Evolutionary conservation across 2,797 vertebrate genomes (phyloP).

Genomic region (Sebastes kiyomatsui): DNA sequence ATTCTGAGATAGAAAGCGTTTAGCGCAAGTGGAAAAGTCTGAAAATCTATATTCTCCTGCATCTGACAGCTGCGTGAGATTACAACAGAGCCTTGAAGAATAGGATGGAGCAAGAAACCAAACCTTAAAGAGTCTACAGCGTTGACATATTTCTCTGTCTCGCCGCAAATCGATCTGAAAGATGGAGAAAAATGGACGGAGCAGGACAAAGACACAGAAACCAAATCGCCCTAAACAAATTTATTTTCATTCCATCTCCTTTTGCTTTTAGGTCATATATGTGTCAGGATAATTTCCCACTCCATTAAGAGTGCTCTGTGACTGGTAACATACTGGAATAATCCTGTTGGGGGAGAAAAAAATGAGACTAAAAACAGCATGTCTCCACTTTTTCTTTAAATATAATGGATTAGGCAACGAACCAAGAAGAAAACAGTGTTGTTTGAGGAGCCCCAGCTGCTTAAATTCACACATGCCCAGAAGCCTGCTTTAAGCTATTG

Average conservation of each 20-base stretch:
- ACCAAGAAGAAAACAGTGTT: constrained; percentile 61
- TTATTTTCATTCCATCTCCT: constrained; percentile 53
- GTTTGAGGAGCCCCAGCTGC: constrained; percentile 75
- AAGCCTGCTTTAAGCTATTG: constrained; percentile 64
- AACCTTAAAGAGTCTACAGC: constrained; percentile 39
- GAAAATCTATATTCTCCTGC: constrained; percentile 24
- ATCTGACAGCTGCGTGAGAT: constrained; percentile 56
- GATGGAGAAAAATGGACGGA: constrained; percentile 23
- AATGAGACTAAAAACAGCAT: constrained; percentile 51
- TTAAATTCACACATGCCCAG: constrained; percentile 62
- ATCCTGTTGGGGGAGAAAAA: constrained; percentile 67
- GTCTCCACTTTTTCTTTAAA: constrained; percentile 56
- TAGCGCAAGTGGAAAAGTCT: constrained; percentile 10
- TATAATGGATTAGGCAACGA: constrained; percentile 67
- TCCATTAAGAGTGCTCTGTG: constrained; percentile 54
- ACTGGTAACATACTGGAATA: constrained; percentile 69
- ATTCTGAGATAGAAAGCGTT: not conserved
- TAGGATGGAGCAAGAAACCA: constrained; percentile 36
- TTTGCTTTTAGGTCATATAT: constrained; percentile 62
- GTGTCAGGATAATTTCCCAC: constrained; percentile 75
- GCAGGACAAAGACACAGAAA: constrained; percentile 50
- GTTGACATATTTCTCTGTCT: constrained; percentile 51
- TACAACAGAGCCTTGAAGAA: constrained; percentile 38
- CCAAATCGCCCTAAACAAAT: constrained; percentile 46
- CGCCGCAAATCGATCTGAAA: constrained; percentile 57